These are phyloP conservation scores for Ctenosaura bakeri DNA, from an alignment of 2,797 vertebrate genomes.

Conservation along the genomic window DNA sequence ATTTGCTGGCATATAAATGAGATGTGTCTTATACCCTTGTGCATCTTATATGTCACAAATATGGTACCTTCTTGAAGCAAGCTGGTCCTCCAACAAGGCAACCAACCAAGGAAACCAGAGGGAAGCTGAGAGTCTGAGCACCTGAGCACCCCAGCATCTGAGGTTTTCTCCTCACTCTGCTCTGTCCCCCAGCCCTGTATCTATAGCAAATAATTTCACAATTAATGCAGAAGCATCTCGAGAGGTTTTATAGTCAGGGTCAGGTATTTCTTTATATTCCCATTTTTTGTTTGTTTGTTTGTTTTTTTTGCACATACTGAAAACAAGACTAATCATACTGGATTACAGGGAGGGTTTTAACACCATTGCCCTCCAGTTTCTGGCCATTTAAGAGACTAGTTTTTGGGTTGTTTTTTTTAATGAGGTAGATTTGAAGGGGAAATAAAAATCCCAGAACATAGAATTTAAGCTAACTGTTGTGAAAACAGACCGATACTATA, in stretches of 20 bases:
- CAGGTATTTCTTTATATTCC: slow-evolving; percentile 7
- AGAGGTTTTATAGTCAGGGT: too few relatives aligned
- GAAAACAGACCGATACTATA: not conserved
- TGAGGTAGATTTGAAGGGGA: not conserved
- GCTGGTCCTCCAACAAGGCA: not conserved
- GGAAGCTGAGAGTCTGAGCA: not conserved
- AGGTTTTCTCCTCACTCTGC: not conserved
- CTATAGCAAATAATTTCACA: not conserved
- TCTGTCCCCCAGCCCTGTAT: not conserved
- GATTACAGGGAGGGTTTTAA: not conserved
- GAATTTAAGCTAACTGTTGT: not conserved
- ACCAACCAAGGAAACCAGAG: not conserved
- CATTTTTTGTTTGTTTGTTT: too few relatives aligned
- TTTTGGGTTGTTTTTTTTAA: not conserved
- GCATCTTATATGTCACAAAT: too few relatives aligned
- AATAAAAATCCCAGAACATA: not conserved
- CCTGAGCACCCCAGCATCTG: not conserved
- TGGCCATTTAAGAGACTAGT: not conserved
- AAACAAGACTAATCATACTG: slow-evolving; percentile 21
- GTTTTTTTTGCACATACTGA: slow-evolving; percentile 7
- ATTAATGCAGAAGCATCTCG: not conserved
- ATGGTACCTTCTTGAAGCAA: too few relatives aligned
- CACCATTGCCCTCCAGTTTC: not conserved
- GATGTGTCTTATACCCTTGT: too few relatives aligned
- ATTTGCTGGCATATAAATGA: too few relatives aligned